A percentile compares a stretch with the other conserved stretches of the same genome.
phyloP scores from a whole-genome alignment of 1,140 invertebrate genomes.

The Drosophila chauvacae region DNA sequence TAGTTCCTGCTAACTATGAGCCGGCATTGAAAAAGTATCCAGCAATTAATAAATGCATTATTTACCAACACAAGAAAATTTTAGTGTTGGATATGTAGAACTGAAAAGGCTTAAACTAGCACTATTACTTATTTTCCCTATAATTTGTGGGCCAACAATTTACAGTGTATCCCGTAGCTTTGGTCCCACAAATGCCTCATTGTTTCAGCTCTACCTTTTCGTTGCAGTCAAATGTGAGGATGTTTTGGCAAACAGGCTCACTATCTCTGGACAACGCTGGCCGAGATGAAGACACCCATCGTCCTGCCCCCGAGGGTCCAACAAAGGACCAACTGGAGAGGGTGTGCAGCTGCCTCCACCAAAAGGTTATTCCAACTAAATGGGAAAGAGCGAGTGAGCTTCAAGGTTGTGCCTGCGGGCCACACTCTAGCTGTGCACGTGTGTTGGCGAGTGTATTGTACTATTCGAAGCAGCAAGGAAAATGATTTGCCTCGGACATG shows the following conservation, averaged over 20 bases:
- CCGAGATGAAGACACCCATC: constrained; percentile 26
- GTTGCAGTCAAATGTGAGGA: constrained; percentile 34
- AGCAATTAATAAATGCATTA: too few species aligned
- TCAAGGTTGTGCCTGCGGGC: constrained; percentile 34
- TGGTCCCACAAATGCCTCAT: neutral
- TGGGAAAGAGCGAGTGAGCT: constrained; percentile 5
- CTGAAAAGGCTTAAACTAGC: too few species aligned
- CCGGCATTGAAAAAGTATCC: too few species aligned
- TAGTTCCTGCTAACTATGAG: too few species aligned
- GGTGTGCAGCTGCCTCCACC: constrained; percentile 1
- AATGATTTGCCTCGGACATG: constrained; percentile 38
- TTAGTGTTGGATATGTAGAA: too few species aligned
- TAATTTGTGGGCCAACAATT: too few species aligned
- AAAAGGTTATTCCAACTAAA: constrained; percentile 40
- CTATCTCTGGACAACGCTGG: constrained; percentile 27
- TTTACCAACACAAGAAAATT: neutral
- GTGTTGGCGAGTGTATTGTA: constrained; percentile 1
- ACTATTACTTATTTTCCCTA: too few species aligned
- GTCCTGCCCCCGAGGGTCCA: constrained; percentile 8
- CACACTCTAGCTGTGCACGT: constrained; percentile 21
- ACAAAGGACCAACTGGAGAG: constrained; percentile 13
- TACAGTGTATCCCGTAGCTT: constrained; percentile 1
- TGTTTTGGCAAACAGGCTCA: constrained; percentile 23
- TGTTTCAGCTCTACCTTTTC: constrained; percentile 8
- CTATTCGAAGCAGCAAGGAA: constrained; percentile 3